A percentile compares a stretch with the other conserved stretches of the same genome.
These are phyloP conservation scores for Erynnis tages DNA, from an alignment of 2,888 invertebrate species.

Conservation along the genomic window DNA sequence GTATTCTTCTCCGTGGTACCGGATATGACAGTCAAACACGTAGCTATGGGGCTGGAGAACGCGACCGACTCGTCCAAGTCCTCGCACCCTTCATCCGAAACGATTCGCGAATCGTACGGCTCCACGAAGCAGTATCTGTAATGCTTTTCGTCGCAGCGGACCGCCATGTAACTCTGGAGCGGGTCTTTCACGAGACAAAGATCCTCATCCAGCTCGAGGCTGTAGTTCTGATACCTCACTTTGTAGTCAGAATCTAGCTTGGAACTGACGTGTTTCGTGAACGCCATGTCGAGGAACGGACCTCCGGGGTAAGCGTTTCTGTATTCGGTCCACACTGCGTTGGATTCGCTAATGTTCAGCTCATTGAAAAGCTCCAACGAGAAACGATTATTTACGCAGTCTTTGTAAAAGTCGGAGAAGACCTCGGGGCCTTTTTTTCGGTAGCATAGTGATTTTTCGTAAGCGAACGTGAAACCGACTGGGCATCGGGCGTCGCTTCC, in stretches of 20 bases:
- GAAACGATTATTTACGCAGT: slow-evolving; percentile 65
- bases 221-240: slow-evolving; percentile 43
- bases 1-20: slow-evolving; percentile 46
- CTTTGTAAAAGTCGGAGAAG: slow-evolving; percentile 56
- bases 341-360: slow-evolving; percentile 47
- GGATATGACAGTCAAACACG: slow-evolving; percentile 52
- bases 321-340: slow-evolving; percentile 69
- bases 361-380: slow-evolving; percentile 50
- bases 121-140: slow-evolving; percentile 66
- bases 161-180: slow-evolving; percentile 51
- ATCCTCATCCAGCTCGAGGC: slow-evolving; percentile 48
- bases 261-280: slow-evolving; percentile 51
- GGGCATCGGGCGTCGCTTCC: slow-evolving; percentile 51
- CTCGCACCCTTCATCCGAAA: slow-evolving; percentile 50
- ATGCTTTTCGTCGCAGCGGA: slow-evolving; percentile 57
- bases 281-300: slow-evolving; percentile 65
- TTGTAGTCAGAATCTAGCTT: slow-evolving; percentile 47
- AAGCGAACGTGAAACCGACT: slow-evolving; percentile 57
- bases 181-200: slow-evolving; percentile 61
- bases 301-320: slow-evolving; percentile 66
- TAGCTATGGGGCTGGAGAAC: slow-evolving; percentile 59
- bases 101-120: slow-evolving; percentile 41
- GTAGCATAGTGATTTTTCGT: slow-evolving; percentile 52
- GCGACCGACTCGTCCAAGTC: slow-evolving; percentile 42
- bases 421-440: slow-evolving; percentile 64